These are phyloP conservation scores for Danionella cerebrum DNA, from an alignment of 2,113 vertebrate genomes.

Conservation along the genomic window DNA sequence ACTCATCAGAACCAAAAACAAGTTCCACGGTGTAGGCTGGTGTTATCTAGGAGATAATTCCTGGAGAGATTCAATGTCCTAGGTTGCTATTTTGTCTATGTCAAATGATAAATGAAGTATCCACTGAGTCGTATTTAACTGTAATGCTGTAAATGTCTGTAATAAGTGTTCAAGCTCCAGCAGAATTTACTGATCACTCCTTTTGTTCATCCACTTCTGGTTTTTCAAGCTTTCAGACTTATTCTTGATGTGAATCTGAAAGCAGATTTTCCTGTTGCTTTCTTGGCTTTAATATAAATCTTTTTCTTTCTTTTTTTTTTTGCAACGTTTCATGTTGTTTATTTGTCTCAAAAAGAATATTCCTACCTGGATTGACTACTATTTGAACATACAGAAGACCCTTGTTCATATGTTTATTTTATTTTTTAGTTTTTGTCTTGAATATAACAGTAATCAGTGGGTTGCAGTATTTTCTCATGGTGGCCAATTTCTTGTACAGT, in stretches of 20 bases:
- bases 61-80: not conserved
- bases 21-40: not conserved
- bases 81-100: constrained; percentile 4
- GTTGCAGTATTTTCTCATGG: constrained; percentile 71
- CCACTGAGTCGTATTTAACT: constrained; percentile 23
- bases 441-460: constrained; percentile 62
- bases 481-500: constrained; percentile 70
- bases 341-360: constrained; percentile 49
- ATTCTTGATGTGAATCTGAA: constrained; percentile 49
- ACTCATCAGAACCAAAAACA: not conserved
- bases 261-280: constrained; percentile 43
- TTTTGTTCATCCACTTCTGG: constrained; percentile 53
- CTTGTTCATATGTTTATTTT: constrained; percentile 47
- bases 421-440: constrained; percentile 57
- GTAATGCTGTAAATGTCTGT: constrained; percentile 29
- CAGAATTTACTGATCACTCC: constrained; percentile 36
- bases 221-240: constrained; percentile 39
- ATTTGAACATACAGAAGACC: constrained; percentile 54
- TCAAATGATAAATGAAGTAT: not conserved
- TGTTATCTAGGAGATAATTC: not conserved
- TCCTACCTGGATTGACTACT: constrained; percentile 47
- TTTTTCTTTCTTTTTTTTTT: constrained; percentile 36
- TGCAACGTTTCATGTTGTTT: constrained; percentile 40
- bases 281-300: constrained; percentile 36
- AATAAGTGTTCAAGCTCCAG: constrained; percentile 22